These are phyloP conservation scores for Ageneiosus marmoratus DNA, from an alignment of 2,113 vertebrate species.

Conservation along the genomic window DNA sequence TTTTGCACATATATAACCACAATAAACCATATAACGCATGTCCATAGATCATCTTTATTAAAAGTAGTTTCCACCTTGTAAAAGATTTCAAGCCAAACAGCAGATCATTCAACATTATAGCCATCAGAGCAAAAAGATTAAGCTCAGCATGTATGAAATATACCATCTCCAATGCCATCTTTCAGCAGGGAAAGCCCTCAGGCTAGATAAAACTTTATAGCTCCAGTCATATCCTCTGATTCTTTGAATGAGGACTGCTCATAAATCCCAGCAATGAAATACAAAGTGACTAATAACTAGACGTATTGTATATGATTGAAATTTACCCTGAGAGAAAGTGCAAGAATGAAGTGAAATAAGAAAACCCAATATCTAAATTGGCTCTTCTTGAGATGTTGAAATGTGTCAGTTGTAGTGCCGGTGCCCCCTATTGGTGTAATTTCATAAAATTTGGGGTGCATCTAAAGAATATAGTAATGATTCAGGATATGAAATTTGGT, in stretches of 20 bases:
- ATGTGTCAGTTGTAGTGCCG: too few relatives aligned
- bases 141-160: background rate
- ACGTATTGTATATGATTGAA: too few relatives aligned
- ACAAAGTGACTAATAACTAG: background rate
- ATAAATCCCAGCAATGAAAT: constrained; percentile 53
- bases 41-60: background rate
- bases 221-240: constrained; percentile 46
- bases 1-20: background rate
- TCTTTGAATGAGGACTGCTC: constrained; percentile 52
- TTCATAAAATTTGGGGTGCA: too few relatives aligned
- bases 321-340: too few relatives aligned
- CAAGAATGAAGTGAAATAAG: too few relatives aligned
- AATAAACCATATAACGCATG: background rate
- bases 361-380: too few relatives aligned
- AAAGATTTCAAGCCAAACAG: background rate
- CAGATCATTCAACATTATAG: background rate
- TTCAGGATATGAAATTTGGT: too few relatives aligned
- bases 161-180: background rate
- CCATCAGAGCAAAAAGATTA: background rate
- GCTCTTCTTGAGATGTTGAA: too few relatives aligned
- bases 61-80: background rate
- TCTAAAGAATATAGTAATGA: too few relatives aligned
- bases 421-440: too few relatives aligned
- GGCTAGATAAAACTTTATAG: constrained; percentile 55
- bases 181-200: constrained; percentile 52